Evolutionary conservation across 1,140 invertebrate species (phyloP).

Genomic region (Pseudomyrmex concolor): DNA sequence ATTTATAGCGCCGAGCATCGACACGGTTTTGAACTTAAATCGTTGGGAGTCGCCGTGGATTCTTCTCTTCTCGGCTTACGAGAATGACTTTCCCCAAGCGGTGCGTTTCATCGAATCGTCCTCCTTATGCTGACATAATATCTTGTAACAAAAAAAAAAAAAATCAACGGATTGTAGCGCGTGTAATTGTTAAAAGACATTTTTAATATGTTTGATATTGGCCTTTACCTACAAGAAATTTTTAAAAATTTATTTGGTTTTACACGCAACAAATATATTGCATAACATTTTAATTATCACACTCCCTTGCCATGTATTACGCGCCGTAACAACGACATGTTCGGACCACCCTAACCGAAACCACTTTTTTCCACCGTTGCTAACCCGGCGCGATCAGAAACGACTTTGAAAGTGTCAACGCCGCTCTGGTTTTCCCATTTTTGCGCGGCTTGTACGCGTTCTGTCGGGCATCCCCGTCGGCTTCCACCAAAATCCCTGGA

Average conservation of each 20-base stretch:
- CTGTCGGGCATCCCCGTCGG: conserved; percentile 69
- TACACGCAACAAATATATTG: not conserved
- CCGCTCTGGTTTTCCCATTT: conserved; percentile 78
- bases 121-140: not conserved
- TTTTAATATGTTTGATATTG: not conserved
- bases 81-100: conserved; percentile 2
- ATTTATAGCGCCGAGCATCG: conserved; percentile 69
- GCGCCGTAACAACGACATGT: conserved; percentile 38
- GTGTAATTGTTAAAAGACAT: not conserved
- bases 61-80: conserved; percentile 29
- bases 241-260: not conserved
- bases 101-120: not conserved
- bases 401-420: conserved; percentile 49
- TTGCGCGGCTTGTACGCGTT: conserved; percentile 65
- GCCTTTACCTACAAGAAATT: not conserved
- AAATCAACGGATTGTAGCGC: not conserved
- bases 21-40: conserved; percentile 72
- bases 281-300: conserved; percentile 48
- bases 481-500: conserved; percentile 75
- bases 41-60: conserved; percentile 35
- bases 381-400: conserved; percentile 59
- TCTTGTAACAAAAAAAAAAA: conserved; percentile 11
- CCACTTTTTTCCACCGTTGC: conserved; percentile 28
- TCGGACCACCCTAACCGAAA: conserved; percentile 27
- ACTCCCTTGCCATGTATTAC: not conserved